Conservation (phyloP, 2,888 invertebrate genomes). For the Rugalucina vietnamica region DNA sequence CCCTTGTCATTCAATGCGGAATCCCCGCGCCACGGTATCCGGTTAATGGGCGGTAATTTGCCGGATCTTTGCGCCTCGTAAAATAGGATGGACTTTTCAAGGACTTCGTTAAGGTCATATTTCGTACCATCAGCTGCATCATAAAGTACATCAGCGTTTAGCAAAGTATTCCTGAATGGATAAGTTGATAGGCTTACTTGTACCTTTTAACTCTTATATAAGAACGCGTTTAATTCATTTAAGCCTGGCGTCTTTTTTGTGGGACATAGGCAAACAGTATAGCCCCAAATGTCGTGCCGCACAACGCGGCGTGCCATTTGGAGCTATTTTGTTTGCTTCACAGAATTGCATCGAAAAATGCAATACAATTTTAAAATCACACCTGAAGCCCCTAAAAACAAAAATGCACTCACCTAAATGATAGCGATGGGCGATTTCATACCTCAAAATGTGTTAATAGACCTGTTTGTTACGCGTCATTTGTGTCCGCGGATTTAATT, state of each 20-base stretch:
- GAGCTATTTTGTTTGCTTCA: too few relatives aligned
- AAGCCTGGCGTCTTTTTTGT: too few relatives aligned
- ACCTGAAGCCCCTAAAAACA: too few relatives aligned
- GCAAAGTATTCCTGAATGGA: neutral
- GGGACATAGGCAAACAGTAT: too few relatives aligned
- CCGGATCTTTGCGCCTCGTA: conserved; percentile 82
- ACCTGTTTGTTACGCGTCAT: too few relatives aligned
- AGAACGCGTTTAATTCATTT: neutral
- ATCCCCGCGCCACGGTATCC: conserved; percentile 79
- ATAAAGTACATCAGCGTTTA: neutral
- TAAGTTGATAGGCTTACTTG: neutral
- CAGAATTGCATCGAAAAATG: too few relatives aligned
- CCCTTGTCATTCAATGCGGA: conserved; percentile 79
- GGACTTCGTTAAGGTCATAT: conserved; percentile 71
- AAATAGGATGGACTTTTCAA: conserved; percentile 79
- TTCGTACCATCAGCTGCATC: conserved; percentile 28
- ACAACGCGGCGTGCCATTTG: too few relatives aligned
- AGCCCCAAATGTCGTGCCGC: neutral
- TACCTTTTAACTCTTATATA: neutral
- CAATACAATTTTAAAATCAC: too few relatives aligned
- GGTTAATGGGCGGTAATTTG: conserved; percentile 77
- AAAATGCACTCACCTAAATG: too few relatives aligned
- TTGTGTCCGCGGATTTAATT: too few relatives aligned
- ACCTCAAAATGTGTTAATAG: too few relatives aligned
- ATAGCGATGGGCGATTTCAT: too few relatives aligned